Percentiles rank a stretch among this genome's conserved stretches.
phyloP scores from a whole-genome alignment of 2,113 vertebrate species.

The Python bivittatus region DNA sequence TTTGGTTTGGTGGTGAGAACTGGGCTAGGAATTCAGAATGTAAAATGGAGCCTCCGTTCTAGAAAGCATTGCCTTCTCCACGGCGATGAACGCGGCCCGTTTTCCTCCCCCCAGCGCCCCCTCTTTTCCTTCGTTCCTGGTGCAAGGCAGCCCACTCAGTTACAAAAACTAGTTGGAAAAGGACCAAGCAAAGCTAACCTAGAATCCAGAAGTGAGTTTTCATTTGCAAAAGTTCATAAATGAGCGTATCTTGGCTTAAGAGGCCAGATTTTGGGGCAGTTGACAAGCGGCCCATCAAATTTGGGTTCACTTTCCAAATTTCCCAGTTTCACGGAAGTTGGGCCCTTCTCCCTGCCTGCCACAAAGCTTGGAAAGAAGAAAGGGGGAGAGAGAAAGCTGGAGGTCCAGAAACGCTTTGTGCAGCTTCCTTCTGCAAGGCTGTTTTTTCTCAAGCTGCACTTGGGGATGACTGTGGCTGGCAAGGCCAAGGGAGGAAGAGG shows the following conservation, averaged over 20 bases:
- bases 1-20: not conserved
- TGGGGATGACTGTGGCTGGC: not conserved
- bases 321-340: not conserved
- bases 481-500: not conserved
- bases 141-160: not conserved
- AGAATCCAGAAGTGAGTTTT: not conserved
- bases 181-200: not conserved
- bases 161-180: not conserved
- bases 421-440: not conserved
- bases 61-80: too few relatives aligned
- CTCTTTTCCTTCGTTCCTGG: too few relatives aligned
- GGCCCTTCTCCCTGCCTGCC: not conserved
- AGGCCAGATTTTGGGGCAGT: too few relatives aligned
- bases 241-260: not conserved
- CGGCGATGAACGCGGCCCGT: too few relatives aligned
- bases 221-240: not conserved
- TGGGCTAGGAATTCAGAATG: not conserved
- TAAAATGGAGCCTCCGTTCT: too few relatives aligned
- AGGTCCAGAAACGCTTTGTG: not conserved
- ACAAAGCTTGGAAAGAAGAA: not conserved
- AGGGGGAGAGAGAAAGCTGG: not conserved
- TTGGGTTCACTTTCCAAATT: too few relatives aligned
- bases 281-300: not conserved
- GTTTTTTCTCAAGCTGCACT: not conserved
- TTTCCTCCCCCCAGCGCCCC: not conserved